Conservation (phyloP, 2,113 vertebrate species). For the Lethenteron reissneri region DNA sequence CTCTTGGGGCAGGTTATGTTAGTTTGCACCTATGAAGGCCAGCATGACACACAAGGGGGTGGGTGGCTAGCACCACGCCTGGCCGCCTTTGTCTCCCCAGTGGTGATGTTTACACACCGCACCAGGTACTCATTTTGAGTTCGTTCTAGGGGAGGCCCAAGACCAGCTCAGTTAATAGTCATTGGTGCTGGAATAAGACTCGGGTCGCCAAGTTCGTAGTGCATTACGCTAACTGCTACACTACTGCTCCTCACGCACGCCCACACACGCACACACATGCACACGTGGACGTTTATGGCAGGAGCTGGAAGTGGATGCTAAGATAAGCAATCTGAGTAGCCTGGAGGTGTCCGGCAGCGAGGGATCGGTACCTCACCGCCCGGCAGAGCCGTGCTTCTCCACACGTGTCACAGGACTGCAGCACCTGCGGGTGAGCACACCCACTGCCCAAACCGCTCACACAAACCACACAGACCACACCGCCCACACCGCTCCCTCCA, state of each 20-base stretch:
- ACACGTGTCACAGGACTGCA: conserved; percentile 39
- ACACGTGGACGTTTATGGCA: conserved; percentile 14
- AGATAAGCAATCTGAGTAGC: conserved; percentile 38
- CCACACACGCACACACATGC: neutral
- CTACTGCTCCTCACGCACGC: neutral
- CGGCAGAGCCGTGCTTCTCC: conserved; percentile 29
- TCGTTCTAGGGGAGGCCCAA: neutral
- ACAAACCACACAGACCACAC: neutral
- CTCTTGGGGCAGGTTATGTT: no score
- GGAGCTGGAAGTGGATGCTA: conserved; percentile 42
- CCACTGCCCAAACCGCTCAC: fast-evolving
- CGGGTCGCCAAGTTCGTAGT: neutral
- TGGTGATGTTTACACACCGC: no score
- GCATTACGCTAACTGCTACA: neutral
- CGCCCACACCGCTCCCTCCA: no score
- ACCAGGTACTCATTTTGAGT: no score
- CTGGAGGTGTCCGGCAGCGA: conserved; percentile 32
- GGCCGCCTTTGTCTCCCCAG: no score
- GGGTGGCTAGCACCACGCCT: no score
- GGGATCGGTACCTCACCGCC: conserved; percentile 18
- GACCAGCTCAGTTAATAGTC: neutral
- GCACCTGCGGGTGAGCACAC: conserved; percentile 30
- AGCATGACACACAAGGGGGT: no score
- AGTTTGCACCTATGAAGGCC: no score
- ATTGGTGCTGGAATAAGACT: neutral